Percentiles rank a stretch among this genome's conserved stretches.
Evolutionary conservation across 2,888 invertebrate species (phyloP).

Genomic region (Thymelicus sylvestris): DNA sequence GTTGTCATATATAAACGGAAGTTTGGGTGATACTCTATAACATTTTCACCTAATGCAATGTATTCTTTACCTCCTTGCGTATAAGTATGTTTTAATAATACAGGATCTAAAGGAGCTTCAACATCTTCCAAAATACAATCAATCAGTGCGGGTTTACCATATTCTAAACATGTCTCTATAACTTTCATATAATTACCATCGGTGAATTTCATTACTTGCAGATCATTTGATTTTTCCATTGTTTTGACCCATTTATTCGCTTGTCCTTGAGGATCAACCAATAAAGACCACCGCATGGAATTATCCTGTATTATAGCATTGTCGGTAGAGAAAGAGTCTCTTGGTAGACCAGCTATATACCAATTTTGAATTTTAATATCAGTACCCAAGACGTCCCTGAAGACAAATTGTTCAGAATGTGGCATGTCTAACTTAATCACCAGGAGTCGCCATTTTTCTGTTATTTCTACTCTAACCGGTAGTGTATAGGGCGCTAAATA

Average conservation of each 20-base stretch:
- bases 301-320: slow-evolving; percentile 94
- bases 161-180: slow-evolving; percentile 90
- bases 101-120: slow-evolving; percentile 91
- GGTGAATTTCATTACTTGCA: slow-evolving; percentile 89
- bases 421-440: slow-evolving; percentile 89
- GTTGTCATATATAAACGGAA: slow-evolving; percentile 93
- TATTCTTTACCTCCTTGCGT: slow-evolving; percentile 89
- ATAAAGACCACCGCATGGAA: slow-evolving; percentile 90
- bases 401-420: slow-evolving; percentile 89
- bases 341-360: slow-evolving; percentile 92
- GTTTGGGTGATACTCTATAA: slow-evolving; percentile 89
- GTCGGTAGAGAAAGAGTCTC: slow-evolving; percentile 92
- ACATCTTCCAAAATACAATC: slow-evolving; percentile 92
- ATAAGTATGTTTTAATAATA: slow-evolving; percentile 90
- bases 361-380: slow-evolving; percentile 95
- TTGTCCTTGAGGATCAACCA: slow-evolving; percentile 94
- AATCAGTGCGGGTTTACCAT: slow-evolving; percentile 90
- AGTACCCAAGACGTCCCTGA: slow-evolving; percentile 90
- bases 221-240: slow-evolving; percentile 89
- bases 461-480: slow-evolving; percentile 85
- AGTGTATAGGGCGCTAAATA: slow-evolving; percentile 95
- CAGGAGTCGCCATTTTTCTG: slow-evolving; percentile 89
- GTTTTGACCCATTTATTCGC: slow-evolving; percentile 94
- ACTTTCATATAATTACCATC: slow-evolving; percentile 90
- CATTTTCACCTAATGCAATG: slow-evolving; percentile 91